Evolutionary conservation across 2,888 invertebrate genomes (phyloP).

Genomic region (Galeopsomyia nigrocyanea): DNA sequence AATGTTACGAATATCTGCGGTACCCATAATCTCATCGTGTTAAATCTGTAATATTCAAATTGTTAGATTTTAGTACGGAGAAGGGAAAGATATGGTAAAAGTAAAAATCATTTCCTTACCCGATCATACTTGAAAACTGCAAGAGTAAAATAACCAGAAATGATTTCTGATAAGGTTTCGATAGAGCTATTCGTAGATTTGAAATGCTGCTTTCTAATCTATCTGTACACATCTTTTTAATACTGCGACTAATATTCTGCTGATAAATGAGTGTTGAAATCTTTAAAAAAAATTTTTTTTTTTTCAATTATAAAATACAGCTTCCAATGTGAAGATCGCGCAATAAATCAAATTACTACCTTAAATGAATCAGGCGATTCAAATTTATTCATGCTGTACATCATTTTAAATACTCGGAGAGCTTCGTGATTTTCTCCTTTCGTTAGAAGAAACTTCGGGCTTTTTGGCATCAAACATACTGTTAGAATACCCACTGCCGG

Average conservation of each 20-base stretch:
- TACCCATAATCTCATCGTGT: conserved; percentile 73
- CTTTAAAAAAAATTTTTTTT: conserved; percentile 1
- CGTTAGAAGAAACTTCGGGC: conserved; percentile 83
- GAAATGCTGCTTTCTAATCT: conserved; percentile 25
- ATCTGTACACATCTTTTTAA: conserved; percentile 20
- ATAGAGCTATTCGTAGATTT: conserved; percentile 21
- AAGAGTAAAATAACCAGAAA: conserved; percentile 76
- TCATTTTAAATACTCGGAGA: conserved; percentile 74
- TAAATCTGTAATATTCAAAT: conserved; percentile 67
- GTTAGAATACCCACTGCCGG: conserved; percentile 77
- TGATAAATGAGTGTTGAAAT: conserved; percentile 16
- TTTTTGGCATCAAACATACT: conserved; percentile 78
- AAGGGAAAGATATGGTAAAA: background rate
- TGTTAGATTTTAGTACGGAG: background rate
- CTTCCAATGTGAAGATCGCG: no score
- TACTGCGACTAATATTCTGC: conserved; percentile 8
- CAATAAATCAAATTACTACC: conserved; percentile 66
- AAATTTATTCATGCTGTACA: conserved; percentile 79
- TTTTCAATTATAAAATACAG: no score
- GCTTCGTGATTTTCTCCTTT: conserved; percentile 77
- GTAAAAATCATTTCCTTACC: conserved; percentile 69
- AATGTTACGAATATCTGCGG: conserved; percentile 74
- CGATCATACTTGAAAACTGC: conserved; percentile 77
- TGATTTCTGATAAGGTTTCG: conserved; percentile 73
- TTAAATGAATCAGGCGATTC: conserved; percentile 76